These are phyloP conservation scores for Augochlorella aurata DNA, from an alignment of 2,888 invertebrate species.

Conservation along the genomic window DNA sequence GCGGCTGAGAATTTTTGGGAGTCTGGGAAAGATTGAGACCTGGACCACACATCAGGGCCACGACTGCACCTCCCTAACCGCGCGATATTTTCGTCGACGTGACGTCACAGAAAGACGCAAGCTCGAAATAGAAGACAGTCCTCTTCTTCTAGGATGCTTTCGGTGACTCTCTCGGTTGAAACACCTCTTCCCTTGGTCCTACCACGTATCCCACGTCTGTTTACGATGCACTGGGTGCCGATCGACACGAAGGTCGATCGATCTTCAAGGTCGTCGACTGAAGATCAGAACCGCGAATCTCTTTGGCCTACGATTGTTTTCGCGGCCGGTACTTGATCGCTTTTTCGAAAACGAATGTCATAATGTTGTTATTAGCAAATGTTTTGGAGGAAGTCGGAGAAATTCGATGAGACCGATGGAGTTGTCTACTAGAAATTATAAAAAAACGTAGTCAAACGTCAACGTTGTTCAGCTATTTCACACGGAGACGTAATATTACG, in stretches of 20 bases:
- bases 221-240: conserved; percentile 61
- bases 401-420: neutral
- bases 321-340: neutral
- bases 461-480: neutral
- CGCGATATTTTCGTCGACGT: conserved; percentile 78
- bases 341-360: neutral
- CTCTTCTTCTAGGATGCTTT: conserved; percentile 68
- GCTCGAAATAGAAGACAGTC: conserved; percentile 78
- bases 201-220: conserved; percentile 63
- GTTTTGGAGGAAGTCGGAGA: neutral
- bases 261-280: conserved; percentile 49
- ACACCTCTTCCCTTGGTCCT: conserved; percentile 59
- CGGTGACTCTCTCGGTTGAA: conserved; percentile 53
- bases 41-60: conserved; percentile 71
- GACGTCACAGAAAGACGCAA: conserved; percentile 78
- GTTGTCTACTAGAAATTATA: neutral
- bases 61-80: conserved; percentile 74
- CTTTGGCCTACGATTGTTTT: neutral
- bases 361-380: neutral
- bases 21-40: conserved; percentile 77
- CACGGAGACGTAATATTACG: neutral
- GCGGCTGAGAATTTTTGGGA: conserved; percentile 71
- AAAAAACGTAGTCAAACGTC: neutral
- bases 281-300: neutral
- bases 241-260: conserved; percentile 63